Evolutionary conservation across 2,113 vertebrate genomes (phyloP).

Genomic region (Coryphaenoides rupestris): DNA sequence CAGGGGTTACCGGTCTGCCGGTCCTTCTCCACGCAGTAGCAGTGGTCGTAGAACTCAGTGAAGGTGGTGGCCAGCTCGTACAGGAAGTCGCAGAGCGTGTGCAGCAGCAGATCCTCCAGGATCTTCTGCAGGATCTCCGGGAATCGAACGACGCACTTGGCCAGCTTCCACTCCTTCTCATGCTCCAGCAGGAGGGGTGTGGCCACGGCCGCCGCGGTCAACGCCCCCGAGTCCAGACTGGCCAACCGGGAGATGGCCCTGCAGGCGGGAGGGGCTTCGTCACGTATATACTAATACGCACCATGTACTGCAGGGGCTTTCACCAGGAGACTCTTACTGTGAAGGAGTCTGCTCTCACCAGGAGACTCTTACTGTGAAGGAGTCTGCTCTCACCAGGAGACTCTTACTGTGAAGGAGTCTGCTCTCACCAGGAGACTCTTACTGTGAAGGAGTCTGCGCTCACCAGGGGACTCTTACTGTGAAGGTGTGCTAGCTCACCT

Average conservation of each 20-base stretch:
- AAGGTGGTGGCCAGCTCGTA: slow-evolving; percentile 97
- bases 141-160: slow-evolving; percentile 90
- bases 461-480: too few relatives aligned
- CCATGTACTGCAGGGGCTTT: too few relatives aligned
- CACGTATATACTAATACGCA: too few relatives aligned
- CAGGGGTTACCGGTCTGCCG: slow-evolving; percentile 80
- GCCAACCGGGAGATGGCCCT: slow-evolving; percentile 94
- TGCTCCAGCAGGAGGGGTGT: slow-evolving; percentile 85
- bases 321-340: too few relatives aligned
- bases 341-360: too few relatives aligned
- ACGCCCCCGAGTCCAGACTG: slow-evolving; percentile 76
- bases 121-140: slow-evolving; percentile 94
- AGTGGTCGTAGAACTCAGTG: slow-evolving; percentile 97
- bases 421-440: too few relatives aligned
- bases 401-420: too few relatives aligned
- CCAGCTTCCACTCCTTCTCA: slow-evolving; percentile 95
- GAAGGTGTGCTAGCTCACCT: slow-evolving; percentile 68
- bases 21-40: slow-evolving; percentile 98
- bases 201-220: slow-evolving; percentile 80
- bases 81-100: slow-evolving; percentile 92
- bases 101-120: slow-evolving; percentile 88
- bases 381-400: too few relatives aligned
- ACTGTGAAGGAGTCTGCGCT: too few relatives aligned
- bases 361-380: too few relatives aligned
- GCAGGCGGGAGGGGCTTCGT: neutral